Evolutionary conservation across 2,797 vertebrate genomes (phyloP), one percentile per base, ranked within the genome.

Genomic region (Babyrousa celebensis): DNA sequence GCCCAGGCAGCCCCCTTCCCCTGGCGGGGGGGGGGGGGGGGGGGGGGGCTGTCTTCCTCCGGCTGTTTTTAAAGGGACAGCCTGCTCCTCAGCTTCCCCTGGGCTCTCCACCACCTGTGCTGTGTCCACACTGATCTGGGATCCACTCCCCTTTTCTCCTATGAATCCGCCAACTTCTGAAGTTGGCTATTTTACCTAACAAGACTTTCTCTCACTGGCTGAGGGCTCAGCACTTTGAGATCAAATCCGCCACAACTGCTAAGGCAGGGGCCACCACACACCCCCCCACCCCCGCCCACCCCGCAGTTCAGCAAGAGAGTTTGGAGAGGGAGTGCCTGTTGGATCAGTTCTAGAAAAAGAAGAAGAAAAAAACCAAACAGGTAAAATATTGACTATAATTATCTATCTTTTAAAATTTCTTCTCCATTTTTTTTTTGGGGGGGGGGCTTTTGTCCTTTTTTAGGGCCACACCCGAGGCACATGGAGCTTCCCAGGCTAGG

Each of bases 1-100:
- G 0, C 40, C 0, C 0, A 0, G 71, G 23, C 0, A 1, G 8
- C 0, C 17, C 5, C 14, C n/a, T 10, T 12, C 2, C 5, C 6
- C 3, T 43, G 4, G 6, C 36, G 3, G 3, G 36, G 36, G 36
- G 36, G 36, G 3, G 36, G 36, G 36, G 36, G 3, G 36, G 36
- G 36, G n/a, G 43, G 43, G 43, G 43, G 0, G 14, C 7, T 8
- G 1, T 0, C 1, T 5, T 23, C 27, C 18, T 10, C 11, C 0
- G 0, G 21, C 10, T 36, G 36, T 48, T 48, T 48, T 20, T 25
- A 14, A 20, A 9, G 2, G 7, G 20, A 29, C 0, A 4, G 9
- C 54, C 16, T 23, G 4, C 8, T 12, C 20, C 23, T 18, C 0
- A 14, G 43, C 1, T 1, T 3, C 17, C 15, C 16, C 2, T 2